phyloP scores from a whole-genome alignment of 2,797 vertebrate species.

The Cyprinella venusta region DNA sequence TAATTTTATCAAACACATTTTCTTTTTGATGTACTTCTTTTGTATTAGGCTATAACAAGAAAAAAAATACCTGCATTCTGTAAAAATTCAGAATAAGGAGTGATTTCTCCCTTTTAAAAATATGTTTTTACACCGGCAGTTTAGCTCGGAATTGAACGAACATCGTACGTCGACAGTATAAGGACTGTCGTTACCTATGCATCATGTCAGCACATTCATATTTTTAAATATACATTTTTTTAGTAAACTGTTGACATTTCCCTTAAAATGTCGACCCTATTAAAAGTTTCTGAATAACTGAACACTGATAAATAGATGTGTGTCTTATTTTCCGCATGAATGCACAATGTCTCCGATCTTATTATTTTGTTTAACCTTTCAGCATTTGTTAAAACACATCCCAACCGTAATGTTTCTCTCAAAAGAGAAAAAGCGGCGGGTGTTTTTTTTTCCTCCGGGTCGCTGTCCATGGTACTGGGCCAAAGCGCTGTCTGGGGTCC shows the following conservation, averaged over 20 bases:
- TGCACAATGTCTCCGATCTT: neutral
- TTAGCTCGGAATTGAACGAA: too few relatives aligned
- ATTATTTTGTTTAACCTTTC: neutral
- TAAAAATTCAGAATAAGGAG: too few relatives aligned
- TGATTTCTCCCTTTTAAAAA: too few relatives aligned
- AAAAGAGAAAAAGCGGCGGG: neutral
- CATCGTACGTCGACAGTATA: neutral
- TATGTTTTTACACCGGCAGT: too few relatives aligned
- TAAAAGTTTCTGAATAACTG: neutral
- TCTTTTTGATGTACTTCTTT: too few relatives aligned
- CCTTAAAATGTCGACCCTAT: neutral
- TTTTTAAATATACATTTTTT: too few relatives aligned
- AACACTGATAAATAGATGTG: neutral
- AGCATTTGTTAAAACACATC: neutral
- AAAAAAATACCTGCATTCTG: too few relatives aligned
- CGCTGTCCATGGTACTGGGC: slow-evolving; percentile 77
- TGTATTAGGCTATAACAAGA: too few relatives aligned
- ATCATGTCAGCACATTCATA: neutral
- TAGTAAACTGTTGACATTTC: too few relatives aligned
- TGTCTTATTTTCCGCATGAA: neutral
- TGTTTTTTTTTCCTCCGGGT: neutral
- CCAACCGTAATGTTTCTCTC: neutral
- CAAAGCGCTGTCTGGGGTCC: slow-evolving; percentile 71
- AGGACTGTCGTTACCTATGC: neutral
- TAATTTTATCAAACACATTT: too few relatives aligned